Base-by-base conservation (phyloP, 1,140 invertebrate genomes). In the Drosophila kepulauana region DNA sequence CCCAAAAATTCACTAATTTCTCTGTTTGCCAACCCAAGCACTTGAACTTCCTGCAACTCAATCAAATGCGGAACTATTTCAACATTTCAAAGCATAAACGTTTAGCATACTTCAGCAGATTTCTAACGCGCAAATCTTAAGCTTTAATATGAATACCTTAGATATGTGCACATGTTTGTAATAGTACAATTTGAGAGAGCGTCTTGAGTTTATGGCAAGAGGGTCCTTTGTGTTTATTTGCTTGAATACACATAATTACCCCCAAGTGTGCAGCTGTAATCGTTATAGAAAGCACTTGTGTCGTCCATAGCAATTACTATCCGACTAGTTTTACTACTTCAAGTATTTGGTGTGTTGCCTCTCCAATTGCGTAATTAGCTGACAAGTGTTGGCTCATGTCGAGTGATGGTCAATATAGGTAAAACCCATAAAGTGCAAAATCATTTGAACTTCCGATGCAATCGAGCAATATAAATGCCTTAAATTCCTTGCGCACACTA, bases 381-480 rank as follows among this genome's bases (percentile, higher is more conserved):
- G 6, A 2, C 25, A 43, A 59, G 33, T 16, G 41, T 33, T 54
- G 28, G 15, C 5, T 41, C 51, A 38, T 49, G 35, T 58, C 38
- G 48, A 43, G 46, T 15, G 16, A 16, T n/a, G 43, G 38, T 25
- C 30, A 54, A 48, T 68, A 45, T 68, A 45, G 30, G 10, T 54
- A 54, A 35, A 54, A 35, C 3, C 30, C 30, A 54, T 13, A 35
- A 25, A 30, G 20, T 33, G 11, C 11, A 54, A 56, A 25, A 43
- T 61, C 20, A 25, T 66, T 13, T 10, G 1, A 25, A 66, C 20
- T 45, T 51, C 11, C 28, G 25, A 41, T 68, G 46, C 30, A 58
- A 49, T 73, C 35, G 64, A 59, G 28, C 48, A 57, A 28, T 16
- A 46, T 45, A 67, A 61, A 35, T 52, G 52, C 52, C 20, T 28